phyloP scores from a whole-genome alignment of 2,113 vertebrate genomes.

The Boulengeromyrus knoepffleri region DNA sequence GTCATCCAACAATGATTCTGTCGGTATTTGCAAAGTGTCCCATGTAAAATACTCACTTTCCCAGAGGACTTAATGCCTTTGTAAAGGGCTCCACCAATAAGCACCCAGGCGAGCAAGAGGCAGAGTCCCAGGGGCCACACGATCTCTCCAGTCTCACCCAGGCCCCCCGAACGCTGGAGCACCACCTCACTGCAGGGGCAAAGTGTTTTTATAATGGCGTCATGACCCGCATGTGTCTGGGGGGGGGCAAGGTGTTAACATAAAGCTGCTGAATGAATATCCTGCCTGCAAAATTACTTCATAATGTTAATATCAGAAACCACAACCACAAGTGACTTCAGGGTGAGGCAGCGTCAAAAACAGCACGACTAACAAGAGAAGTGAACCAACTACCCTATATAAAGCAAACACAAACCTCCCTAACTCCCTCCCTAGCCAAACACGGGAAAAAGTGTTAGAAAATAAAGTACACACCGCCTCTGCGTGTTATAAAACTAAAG shows the following conservation, averaged over 20 bases:
- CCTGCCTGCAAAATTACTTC: background rate
- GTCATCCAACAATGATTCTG: background rate
- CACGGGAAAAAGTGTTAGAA: background rate
- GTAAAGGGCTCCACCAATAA: slow-evolving; percentile 69
- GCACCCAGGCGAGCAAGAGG: slow-evolving; percentile 75
- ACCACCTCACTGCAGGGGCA: slow-evolving; percentile 62
- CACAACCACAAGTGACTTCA: background rate
- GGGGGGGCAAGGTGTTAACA: background rate
- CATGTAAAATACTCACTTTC: slow-evolving; percentile 68
- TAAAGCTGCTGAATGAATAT: background rate
- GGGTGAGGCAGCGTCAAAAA: background rate
- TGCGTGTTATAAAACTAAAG: background rate
- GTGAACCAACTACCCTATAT: background rate
- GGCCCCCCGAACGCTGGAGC: slow-evolving; percentile 70
- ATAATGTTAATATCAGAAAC: background rate
- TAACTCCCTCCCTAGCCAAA: background rate
- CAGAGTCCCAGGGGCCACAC: slow-evolving; percentile 93
- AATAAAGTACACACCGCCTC: background rate
- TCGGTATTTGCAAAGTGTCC: background rate
- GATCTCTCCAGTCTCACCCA: slow-evolving; percentile 74
- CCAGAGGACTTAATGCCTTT: slow-evolving; percentile 95
- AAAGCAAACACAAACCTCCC: background rate
- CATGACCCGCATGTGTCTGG: background rate
- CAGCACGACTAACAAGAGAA: background rate
- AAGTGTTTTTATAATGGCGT: background rate